Evolutionary conservation across 2,797 vertebrate genomes (phyloP), one percentile per base, ranked within the genome.

Genomic region (Lepus oiostolus): DNA sequence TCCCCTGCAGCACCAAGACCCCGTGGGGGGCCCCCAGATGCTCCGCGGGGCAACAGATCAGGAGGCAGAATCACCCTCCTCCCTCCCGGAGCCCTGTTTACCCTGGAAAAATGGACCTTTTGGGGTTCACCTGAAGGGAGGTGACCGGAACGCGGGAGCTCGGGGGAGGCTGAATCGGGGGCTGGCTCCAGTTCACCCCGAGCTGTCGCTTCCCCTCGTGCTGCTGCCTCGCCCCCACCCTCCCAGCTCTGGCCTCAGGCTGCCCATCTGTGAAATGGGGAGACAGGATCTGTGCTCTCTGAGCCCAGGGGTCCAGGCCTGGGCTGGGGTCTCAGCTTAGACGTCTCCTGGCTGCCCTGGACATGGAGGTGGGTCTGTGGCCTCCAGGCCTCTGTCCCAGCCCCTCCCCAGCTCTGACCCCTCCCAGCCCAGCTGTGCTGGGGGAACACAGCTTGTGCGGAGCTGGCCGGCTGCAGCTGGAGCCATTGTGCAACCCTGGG

Each of bases 371-470:
- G 10, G 50, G 30, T 42, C 67, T 26, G 7, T 9, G n/a, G 24
- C 0, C 1, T 6, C 12, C 42, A 10, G 35, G 35, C 26, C 75
- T 32, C 26, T 4, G 8, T 12, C 75, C 32, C 7, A 38, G 22
- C 60, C 16, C 0, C n/a, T 54, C n/a, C 70, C 13, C 38, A 9
- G 32, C 30, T 24, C 70, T n/a, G 32, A 2, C 17, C 0, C 0
- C n/a, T 54, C 32, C 14, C 54, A 1, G 52, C 32, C 50, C 82
- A 91, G 92, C 88, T 68, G 88, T 5, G 10, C 54, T 0, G 0
- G 60, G 7, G 77, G 85, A 92, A 96, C 94, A 96, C 93, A 97
- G 72, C 62, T 70, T 91, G 80, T 32, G 5, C 84, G 24, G 63
- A 74, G 80, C n/a, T 28, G 0, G 1, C 86, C 90, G 87, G 96